Percentiles rank a stretch among this genome's conserved stretches.
phyloP scores from a whole-genome alignment of 2,113 vertebrate species.

The Varanus salvator region DNA sequence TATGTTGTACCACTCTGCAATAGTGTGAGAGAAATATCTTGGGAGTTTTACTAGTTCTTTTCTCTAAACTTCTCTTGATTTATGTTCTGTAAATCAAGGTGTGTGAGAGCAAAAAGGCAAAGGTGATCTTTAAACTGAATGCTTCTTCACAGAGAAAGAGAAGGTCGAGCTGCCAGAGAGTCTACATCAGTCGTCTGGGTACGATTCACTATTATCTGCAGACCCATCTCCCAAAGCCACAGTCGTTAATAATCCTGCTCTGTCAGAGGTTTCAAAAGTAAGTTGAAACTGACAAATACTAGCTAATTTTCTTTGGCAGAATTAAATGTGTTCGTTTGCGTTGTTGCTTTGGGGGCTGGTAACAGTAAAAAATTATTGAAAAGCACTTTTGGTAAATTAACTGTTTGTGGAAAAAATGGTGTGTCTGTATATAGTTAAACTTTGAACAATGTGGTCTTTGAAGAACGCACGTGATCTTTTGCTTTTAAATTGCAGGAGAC shows the following conservation, averaged over 20 bases:
- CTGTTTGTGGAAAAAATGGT: conserved; percentile 39
- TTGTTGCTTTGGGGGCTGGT: conserved; percentile 49
- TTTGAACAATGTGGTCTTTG: conserved; percentile 68
- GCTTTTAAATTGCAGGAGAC: conserved; percentile 83
- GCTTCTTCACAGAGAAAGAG: conserved; percentile 71
- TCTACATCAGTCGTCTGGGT: conserved; percentile 65
- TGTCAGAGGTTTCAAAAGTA: conserved; percentile 81
- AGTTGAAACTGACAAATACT: conserved; percentile 60
- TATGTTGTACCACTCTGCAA: conserved; percentile 20
- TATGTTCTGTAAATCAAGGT: conserved; percentile 61
- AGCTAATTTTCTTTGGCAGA: conserved; percentile 62
- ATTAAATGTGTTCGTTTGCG: conserved; percentile 51
- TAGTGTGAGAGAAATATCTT: conserved; percentile 26
- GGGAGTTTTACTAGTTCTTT: neutral
- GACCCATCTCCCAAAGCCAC: conserved; percentile 62
- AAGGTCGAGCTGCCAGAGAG: conserved; percentile 63
- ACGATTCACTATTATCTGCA: conserved; percentile 63
- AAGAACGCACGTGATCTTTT: conserved; percentile 73
- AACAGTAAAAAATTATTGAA: conserved; percentile 45
- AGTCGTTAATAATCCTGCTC: conserved; percentile 64
- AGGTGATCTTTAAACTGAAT: conserved; percentile 58
- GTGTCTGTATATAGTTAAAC: conserved; percentile 49
- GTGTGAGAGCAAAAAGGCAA: conserved; percentile 64
- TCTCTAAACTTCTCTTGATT: conserved; percentile 45
- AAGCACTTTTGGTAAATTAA: conserved; percentile 47